Conservation (phyloP, 1,140 invertebrate species). For the Lycorma delicatula region DNA sequence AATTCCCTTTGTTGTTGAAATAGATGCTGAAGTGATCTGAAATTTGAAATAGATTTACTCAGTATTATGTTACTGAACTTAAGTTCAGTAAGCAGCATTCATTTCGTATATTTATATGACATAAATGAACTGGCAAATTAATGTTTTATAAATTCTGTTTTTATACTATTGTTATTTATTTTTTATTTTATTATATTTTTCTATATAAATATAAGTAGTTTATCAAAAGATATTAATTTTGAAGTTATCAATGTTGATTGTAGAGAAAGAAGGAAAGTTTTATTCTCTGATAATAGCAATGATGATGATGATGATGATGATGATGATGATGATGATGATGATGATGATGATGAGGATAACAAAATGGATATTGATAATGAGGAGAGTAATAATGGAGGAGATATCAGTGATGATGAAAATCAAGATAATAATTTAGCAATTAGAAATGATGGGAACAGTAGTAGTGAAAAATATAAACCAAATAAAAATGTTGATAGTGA, state of each 20-base stretch:
- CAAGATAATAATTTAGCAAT: slow-evolving; percentile 17
- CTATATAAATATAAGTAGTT: no score
- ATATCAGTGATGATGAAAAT: slow-evolving; percentile 4
- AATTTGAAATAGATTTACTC: no score
- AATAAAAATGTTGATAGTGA: slow-evolving; percentile 34
- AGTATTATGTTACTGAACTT: no score
- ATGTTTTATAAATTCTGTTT: no score
- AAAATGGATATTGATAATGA: slow-evolving; percentile 19
- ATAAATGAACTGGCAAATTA: no score
- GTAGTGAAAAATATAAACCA: slow-evolving; percentile 5
- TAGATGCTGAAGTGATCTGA: no score
- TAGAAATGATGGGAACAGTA: slow-evolving; percentile 23
- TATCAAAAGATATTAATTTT: background rate
- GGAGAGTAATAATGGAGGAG: slow-evolving; percentile 21
- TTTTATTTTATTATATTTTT: no score
- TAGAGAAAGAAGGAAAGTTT: slow-evolving; percentile 46
- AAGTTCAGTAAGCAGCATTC: no score
- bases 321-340: slow-evolving; percentile 21
- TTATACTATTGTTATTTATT: no score
- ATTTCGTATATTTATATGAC: no score
- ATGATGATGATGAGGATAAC: slow-evolving; percentile 12
- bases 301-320: slow-evolving; percentile 26
- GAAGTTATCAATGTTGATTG: slow-evolving; percentile 28
- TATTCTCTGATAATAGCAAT: slow-evolving; percentile 39
- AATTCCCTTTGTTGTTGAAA: no score